Conservation (phyloP, 2,888 invertebrate species). For the Anticlea derivata region DNA sequence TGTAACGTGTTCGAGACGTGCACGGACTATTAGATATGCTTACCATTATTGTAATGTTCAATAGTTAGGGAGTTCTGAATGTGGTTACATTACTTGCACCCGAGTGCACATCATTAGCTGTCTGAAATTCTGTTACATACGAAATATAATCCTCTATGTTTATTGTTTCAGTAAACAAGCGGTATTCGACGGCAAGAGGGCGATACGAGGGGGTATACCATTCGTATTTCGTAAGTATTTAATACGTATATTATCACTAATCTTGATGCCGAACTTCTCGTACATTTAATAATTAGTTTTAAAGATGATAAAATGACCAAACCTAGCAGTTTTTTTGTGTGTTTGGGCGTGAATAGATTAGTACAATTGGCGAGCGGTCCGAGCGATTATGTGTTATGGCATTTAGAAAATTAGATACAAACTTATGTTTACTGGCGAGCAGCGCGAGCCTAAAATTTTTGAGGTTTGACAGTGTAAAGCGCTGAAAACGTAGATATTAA, state of each 20-base stretch:
- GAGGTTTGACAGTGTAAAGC: no score
- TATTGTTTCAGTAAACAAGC: constrained; percentile 91
- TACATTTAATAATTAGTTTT: no score
- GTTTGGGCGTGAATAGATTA: no score
- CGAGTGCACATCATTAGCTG: constrained; percentile 4
- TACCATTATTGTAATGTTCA: constrained; percentile 21
- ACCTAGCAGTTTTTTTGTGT: no score
- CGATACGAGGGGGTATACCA: constrained; percentile 98
- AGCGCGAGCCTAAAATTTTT: no score
- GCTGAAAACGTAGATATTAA: no score
- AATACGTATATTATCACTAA: background rate
- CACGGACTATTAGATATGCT: constrained; percentile 46
- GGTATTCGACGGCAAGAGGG: constrained; percentile 97
- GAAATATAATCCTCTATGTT: constrained; percentile 21
- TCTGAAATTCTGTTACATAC: constrained; percentile 23
- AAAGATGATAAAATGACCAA: no score
- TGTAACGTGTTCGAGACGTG: constrained; percentile 38
- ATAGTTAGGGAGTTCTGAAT: constrained; percentile 22
- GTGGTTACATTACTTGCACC: constrained; percentile 11
- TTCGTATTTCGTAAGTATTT: constrained; percentile 97
- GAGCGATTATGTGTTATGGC: no score
- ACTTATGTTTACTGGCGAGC: no score
- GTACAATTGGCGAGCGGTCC: no score
- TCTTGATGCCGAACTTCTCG: no score
- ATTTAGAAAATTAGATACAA: no score